These are phyloP conservation scores for Bacillus rossius DNA, from an alignment of 1,140 invertebrate species.

Conservation along the genomic window DNA sequence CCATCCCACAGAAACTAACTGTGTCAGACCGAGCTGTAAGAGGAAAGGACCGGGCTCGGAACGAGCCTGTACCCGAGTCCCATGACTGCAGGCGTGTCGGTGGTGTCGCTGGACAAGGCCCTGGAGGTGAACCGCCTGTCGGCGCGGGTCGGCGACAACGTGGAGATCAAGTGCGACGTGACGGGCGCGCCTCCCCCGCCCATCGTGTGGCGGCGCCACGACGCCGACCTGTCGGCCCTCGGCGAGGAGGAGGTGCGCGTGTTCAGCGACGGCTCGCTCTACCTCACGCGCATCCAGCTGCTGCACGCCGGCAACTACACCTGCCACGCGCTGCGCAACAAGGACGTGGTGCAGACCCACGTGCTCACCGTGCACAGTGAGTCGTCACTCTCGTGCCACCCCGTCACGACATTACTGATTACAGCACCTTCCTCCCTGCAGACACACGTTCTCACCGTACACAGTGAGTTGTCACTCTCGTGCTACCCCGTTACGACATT, in stretches of 20 bases:
- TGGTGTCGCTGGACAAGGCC: conserved; percentile 66
- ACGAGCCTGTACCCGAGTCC: no score
- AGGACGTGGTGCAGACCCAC: conserved; percentile 70
- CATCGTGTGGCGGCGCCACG: conserved; percentile 67
- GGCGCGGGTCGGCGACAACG: conserved; percentile 67
- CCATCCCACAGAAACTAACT: no score
- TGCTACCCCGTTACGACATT: no score
- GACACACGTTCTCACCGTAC: conserved; percentile 67
- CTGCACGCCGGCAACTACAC: conserved; percentile 77
- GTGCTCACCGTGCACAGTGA: conserved; percentile 70
- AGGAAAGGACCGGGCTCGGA: no score
- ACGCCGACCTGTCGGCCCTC: conserved; percentile 56
- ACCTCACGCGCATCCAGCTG: conserved; percentile 66
- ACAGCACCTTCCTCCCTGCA: no score
- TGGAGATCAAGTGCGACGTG: conserved; percentile 76
- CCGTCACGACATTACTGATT: no score
- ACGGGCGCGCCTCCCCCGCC: conserved; percentile 62
- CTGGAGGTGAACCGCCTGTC: conserved; percentile 63
- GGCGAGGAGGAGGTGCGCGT: conserved; percentile 61
- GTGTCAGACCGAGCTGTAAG: no score
- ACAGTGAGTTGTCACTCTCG: conserved; percentile 75
- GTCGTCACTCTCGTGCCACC: no score
- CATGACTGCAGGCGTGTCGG: conserved; percentile 64
- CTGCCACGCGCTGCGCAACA: conserved; percentile 68
- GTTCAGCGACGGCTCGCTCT: conserved; percentile 68